Conservation (phyloP, 2,797 vertebrate species). For the Fistularia commersonii region DNA sequence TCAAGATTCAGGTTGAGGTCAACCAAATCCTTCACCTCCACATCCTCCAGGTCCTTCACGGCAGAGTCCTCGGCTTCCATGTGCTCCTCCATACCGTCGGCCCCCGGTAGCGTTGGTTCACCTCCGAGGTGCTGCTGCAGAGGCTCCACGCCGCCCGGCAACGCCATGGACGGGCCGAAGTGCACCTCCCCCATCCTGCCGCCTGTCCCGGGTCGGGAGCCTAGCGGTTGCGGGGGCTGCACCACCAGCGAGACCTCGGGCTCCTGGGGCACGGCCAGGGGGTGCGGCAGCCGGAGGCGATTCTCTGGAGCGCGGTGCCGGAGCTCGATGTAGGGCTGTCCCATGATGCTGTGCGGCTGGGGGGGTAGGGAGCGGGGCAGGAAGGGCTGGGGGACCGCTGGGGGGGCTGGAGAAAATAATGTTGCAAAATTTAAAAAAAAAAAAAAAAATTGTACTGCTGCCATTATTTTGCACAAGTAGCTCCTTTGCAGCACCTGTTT, state of each 20-base stretch:
- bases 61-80: constrained; percentile 89
- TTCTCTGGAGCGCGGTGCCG: constrained; percentile 85
- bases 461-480: too few relatives aligned
- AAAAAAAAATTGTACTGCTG: too few relatives aligned
- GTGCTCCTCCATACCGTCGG: constrained; percentile 84
- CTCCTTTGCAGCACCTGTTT: too few relatives aligned
- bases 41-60: constrained; percentile 94
- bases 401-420: background rate
- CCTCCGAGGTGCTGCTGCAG: constrained; percentile 60
- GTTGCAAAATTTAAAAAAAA: too few relatives aligned
- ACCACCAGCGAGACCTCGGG: background rate
- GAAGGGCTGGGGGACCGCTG: constrained; percentile 80
- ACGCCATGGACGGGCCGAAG: constrained; percentile 61
- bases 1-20: constrained; percentile 95
- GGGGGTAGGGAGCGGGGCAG: constrained; percentile 78
- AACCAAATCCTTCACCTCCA: constrained; percentile 96
- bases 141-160: constrained; percentile 69
- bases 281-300: constrained; percentile 79
- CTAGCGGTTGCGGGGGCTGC: constrained; percentile 15
- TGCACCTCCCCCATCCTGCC: constrained; percentile 65
- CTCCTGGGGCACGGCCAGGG: constrained; percentile 48
- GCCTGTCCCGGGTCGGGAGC: constrained; percentile 42
- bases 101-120: constrained; percentile 45
- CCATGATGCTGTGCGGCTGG: constrained; percentile 90
- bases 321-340: constrained; percentile 92